Conservation (phyloP, 2,797 vertebrate species). For the Scolopax bukidnonensis region DNA sequence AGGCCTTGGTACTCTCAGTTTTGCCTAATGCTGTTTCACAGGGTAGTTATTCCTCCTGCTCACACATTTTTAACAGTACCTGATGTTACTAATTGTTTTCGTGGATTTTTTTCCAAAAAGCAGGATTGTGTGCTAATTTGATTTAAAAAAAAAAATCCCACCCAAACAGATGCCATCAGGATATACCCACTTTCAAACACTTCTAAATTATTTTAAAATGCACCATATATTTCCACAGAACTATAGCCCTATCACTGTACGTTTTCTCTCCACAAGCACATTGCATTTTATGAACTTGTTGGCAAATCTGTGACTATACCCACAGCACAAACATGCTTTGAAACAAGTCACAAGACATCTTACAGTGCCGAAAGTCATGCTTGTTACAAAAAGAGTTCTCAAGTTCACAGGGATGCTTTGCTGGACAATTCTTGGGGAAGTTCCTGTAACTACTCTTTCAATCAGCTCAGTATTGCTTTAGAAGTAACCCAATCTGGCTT, state of each 20-base stretch:
- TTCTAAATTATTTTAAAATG: not conserved
- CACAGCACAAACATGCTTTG: not conserved
- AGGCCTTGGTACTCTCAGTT: accelerated
- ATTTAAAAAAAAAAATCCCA: not conserved
- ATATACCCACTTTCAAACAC: not conserved
- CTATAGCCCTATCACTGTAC: accelerated
- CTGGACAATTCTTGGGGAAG: not conserved
- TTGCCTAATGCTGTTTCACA: not conserved
- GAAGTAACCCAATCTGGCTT: not conserved
- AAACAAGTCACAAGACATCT: accelerated
- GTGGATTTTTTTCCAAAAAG: not conserved
- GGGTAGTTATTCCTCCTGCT: not conserved
- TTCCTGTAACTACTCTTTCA: not conserved
- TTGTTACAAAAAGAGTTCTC: not conserved
- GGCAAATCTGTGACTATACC: not conserved
- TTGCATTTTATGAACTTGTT: not conserved
- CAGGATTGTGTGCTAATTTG: accelerated
- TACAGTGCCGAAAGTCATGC: not conserved
- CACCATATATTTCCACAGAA: accelerated
- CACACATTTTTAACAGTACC: not conserved
- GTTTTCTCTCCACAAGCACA: not conserved
- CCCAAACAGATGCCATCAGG: not conserved
- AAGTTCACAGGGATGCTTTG: not conserved
- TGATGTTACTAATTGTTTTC: accelerated
- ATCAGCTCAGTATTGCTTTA: not conserved